These are phyloP conservation scores for Lycaena phlaeas DNA, from an alignment of 2,888 invertebrate species.

Conservation along the genomic window DNA sequence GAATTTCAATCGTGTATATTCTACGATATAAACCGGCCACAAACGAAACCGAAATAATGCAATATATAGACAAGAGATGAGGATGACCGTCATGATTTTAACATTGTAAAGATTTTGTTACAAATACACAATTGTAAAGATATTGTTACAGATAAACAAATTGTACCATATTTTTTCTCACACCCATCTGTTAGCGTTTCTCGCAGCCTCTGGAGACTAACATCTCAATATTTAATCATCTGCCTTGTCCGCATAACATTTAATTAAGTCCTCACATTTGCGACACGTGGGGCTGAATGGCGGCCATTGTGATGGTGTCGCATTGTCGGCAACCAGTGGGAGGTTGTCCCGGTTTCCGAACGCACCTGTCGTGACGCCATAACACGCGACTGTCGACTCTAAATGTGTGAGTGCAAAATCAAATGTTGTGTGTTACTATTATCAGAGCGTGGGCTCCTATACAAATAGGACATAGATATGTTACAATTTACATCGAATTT, in stretches of 20 bases:
- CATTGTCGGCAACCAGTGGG: conserved; percentile 64
- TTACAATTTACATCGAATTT: no score
- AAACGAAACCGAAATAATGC: no score
- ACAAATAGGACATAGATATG: conserved; percentile 4
- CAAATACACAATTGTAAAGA: background rate
- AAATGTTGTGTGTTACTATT: conserved; percentile 14
- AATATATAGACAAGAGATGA: no score
- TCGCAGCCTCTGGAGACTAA: conserved; percentile 21
- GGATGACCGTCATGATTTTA: no score
- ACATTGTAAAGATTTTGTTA: no score
- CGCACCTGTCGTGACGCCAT: conserved; percentile 51
- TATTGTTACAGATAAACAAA: background rate
- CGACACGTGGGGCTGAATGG: conserved; percentile 58
- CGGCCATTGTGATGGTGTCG: conserved; percentile 37
- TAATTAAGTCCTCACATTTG: conserved; percentile 61
- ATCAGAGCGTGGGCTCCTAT: conserved; percentile 5
- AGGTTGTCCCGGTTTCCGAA: conserved; percentile 50
- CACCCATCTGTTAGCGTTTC: conserved; percentile 6
- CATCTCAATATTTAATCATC: conserved; percentile 42
- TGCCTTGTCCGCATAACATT: conserved; percentile 49
- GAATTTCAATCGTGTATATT: no score
- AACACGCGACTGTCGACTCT: conserved; percentile 30
- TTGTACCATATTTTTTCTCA: conserved; percentile 1
- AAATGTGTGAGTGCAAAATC: conserved; percentile 28
- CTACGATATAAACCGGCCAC: no score